Conservation (phyloP, 2,888 invertebrate species). For the Bugulina stolonifera region DNA sequence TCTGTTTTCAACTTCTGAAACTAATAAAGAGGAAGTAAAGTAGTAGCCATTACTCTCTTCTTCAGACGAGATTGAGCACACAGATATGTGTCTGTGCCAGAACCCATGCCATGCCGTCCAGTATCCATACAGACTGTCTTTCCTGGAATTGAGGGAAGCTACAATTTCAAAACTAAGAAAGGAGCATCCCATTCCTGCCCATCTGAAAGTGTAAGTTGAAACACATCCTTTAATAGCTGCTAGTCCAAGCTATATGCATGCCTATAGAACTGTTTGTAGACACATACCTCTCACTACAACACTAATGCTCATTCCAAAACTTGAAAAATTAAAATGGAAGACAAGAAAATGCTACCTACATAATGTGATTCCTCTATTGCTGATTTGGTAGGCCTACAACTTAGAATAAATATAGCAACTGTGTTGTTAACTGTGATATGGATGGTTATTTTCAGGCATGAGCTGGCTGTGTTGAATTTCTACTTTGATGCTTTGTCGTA, state of each 20-base stretch:
- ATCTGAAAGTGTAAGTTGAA: background rate
- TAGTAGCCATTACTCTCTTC: background rate
- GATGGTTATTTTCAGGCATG: background rate
- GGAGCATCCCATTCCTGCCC: background rate
- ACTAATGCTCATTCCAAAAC: no score
- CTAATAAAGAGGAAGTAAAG: no score
- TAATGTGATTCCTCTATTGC: no score
- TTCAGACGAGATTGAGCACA: background rate
- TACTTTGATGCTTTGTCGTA: slow-evolving; percentile 23
- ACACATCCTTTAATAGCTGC: background rate
- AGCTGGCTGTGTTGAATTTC: background rate
- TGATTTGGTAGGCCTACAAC: no score
- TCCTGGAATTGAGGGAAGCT: background rate
- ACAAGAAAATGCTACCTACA: no score
- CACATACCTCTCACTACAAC: no score
- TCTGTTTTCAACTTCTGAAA: no score
- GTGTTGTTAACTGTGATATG: no score
- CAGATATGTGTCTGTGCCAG: slow-evolving; percentile 13
- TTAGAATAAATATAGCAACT: no score
- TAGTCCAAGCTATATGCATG: no score
- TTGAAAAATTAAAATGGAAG: no score
- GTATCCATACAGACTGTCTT: slow-evolving; percentile 13
- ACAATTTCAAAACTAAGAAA: background rate
- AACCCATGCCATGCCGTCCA: slow-evolving; percentile 23
- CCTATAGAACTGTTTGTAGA: no score